Evolutionary conservation across 2,113 vertebrate genomes (phyloP).

Genomic region (Euleptes europaea): DNA sequence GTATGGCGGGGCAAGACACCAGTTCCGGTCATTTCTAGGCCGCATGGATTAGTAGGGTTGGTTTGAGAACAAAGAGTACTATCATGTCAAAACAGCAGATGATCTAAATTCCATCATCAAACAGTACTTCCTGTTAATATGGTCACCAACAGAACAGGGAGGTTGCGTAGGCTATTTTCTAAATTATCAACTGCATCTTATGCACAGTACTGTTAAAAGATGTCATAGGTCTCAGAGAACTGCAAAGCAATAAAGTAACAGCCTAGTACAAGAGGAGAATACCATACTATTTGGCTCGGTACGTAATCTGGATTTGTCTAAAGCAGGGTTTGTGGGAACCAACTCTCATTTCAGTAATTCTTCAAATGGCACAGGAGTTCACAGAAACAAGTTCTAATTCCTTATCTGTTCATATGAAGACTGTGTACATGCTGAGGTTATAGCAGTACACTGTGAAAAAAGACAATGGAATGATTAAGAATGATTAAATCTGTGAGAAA

Average conservation of each 20-base stretch:
- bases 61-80: background rate
- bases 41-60: background rate
- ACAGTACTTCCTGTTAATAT: background rate
- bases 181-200: background rate
- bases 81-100: background rate
- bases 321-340: background rate
- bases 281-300: background rate
- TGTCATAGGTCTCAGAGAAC: background rate
- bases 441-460: background rate
- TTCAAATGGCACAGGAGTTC: background rate
- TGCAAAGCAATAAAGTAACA: background rate
- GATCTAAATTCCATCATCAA: background rate
- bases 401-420: background rate
- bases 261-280: background rate
- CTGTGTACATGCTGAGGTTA: background rate
- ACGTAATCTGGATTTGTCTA: background rate
- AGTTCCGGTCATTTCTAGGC: background rate
- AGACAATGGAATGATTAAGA: background rate
- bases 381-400: background rate
- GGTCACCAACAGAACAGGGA: background rate
- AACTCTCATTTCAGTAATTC: background rate
- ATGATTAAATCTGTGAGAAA: background rate
- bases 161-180: background rate
- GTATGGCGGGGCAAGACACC: no score
- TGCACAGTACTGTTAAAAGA: background rate